These are phyloP conservation scores for Gallinago nigripennis DNA, from an alignment of 2,797 vertebrate species.

Conservation along the genomic window DNA sequence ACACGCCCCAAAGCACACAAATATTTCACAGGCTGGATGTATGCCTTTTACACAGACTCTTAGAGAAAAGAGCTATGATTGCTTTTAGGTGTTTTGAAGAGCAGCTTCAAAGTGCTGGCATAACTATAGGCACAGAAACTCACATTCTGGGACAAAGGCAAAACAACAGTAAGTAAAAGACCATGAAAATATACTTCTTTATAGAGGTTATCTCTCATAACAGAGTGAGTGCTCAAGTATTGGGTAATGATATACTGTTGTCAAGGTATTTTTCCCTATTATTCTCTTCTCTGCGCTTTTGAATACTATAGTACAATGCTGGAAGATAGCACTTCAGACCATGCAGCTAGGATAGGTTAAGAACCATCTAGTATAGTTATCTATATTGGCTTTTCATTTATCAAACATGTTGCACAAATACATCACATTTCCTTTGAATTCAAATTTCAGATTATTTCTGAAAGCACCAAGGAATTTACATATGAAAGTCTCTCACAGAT, in stretches of 20 bases:
- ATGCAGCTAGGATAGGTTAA: not conserved
- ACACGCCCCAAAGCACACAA: not conserved
- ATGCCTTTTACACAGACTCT: not conserved
- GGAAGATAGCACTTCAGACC: not conserved
- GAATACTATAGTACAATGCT: not conserved
- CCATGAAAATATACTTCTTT: not conserved
- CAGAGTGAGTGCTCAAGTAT: not conserved
- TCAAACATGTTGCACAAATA: not conserved
- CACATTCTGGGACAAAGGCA: not conserved
- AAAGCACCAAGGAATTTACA: not conserved
- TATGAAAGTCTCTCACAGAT: not conserved
- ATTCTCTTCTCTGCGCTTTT: not conserved
- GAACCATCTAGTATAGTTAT: not conserved
- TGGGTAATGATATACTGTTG: not conserved
- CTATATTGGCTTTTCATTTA: not conserved
- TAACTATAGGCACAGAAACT: not conserved
- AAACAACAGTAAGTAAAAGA: not conserved
- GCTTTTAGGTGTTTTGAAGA: not conserved
- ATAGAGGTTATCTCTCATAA: not conserved
- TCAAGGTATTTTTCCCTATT: not conserved
- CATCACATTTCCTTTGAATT: not conserved
- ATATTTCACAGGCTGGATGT: not conserved
- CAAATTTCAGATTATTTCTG: not conserved
- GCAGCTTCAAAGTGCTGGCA: not conserved
- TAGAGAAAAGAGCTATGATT: not conserved